phyloP scores from a whole-genome alignment of 2,888 invertebrate species.

The Pterostichus madidus region DNA sequence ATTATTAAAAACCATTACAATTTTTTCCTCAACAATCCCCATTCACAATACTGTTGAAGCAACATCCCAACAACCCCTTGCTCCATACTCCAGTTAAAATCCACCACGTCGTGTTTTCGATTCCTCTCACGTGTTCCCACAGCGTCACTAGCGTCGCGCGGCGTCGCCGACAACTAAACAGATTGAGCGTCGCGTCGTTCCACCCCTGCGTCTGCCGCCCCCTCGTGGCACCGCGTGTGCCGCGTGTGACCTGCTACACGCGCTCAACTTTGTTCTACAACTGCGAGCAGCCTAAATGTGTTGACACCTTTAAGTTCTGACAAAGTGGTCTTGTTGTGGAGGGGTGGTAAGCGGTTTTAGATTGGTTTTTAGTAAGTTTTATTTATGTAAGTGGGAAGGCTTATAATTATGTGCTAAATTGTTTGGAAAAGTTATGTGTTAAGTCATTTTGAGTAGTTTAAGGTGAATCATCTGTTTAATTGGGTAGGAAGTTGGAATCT shows the following conservation, averaged over 20 bases:
- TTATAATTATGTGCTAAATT: too few relatives aligned
- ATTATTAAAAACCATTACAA: too few relatives aligned
- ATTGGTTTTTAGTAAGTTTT: slow-evolving; percentile 2
- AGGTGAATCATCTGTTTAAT: too few relatives aligned
- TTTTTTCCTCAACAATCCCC: too few relatives aligned
- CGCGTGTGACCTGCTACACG: slow-evolving; percentile 25
- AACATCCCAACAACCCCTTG: too few relatives aligned
- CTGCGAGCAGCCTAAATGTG: slow-evolving; percentile 36
- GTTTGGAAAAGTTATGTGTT: too few relatives aligned
- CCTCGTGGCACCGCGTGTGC: not conserved
- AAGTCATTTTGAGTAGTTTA: too few relatives aligned
- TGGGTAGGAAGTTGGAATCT: too few relatives aligned
- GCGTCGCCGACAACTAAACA: slow-evolving; percentile 19
- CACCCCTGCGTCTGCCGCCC: not conserved
- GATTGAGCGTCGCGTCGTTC: slow-evolving; percentile 19
- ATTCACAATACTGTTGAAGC: too few relatives aligned
- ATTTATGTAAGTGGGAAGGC: not conserved
- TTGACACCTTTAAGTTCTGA: slow-evolving; percentile 53
- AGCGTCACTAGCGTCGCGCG: slow-evolving; percentile 4
- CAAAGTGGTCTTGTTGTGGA: slow-evolving; percentile 49
- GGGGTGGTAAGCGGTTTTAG: slow-evolving; percentile 31
- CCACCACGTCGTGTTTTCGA: not conserved
- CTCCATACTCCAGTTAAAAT: not conserved
- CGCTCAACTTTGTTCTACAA: slow-evolving; percentile 61
- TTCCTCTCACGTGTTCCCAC: slow-evolving; percentile 10